A percentile compares a stretch with the other conserved stretches of the same genome.
Evolutionary conservation across 2,888 invertebrate genomes (phyloP).

Genomic region (Eupeodes luniger): DNA sequence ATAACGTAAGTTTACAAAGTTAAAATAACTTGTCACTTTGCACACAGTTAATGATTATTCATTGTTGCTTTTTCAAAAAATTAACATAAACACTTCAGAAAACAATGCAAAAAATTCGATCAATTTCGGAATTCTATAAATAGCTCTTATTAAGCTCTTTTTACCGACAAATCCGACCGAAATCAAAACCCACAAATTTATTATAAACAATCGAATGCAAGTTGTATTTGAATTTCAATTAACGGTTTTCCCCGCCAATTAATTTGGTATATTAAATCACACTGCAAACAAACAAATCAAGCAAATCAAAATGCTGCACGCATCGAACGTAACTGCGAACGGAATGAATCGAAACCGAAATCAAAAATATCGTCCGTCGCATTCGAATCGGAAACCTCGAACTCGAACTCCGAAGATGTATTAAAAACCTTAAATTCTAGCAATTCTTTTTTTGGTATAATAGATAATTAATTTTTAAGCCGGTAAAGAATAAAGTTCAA

Average conservation of each 20-base stretch:
- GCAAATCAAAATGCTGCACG: constrained; percentile 42
- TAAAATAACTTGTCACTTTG: background rate
- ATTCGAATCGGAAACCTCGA: background rate
- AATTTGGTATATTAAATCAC: constrained; percentile 18
- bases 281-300: constrained; percentile 26
- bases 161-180: constrained; percentile 15
- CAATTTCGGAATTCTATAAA: background rate
- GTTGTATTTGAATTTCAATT: constrained; percentile 4
- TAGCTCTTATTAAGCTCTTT: background rate
- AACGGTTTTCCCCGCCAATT: constrained; percentile 36
- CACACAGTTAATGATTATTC: background rate
- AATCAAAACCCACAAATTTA: background rate
- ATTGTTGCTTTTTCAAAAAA: constrained; percentile 15
- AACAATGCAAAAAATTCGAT: background rate
- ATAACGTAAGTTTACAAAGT: constrained; percentile 12
- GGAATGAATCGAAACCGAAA: constrained; percentile 55
- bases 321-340: constrained; percentile 41
- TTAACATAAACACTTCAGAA: constrained; percentile 30
- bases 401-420: constrained; percentile 19
- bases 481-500: constrained; percentile 38
- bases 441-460: background rate
- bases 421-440: background rate
- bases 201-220: background rate
- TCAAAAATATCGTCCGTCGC: background rate
- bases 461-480: background rate